Evolutionary conservation across 1,140 invertebrate species (phyloP), one percentile per base, ranked within the genome.

Genomic region (Sesamia nonagrioides): DNA sequence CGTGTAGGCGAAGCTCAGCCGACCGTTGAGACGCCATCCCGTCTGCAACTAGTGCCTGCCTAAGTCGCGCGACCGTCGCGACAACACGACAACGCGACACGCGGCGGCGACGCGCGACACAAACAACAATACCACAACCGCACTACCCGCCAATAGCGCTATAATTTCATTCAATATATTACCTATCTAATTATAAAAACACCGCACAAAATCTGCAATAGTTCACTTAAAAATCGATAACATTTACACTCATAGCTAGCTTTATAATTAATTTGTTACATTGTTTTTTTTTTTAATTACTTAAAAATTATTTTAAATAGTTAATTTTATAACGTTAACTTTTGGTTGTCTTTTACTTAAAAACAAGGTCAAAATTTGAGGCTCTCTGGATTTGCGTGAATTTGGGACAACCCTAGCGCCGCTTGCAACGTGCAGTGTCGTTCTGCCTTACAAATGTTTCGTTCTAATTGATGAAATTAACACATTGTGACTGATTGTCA

Each of bases 141-240:
- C 89, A 83, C 90, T 81, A 82, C 82, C 83, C 79, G 77, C 82
- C 86, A 81, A 83, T 86, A 89, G 88, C 86, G 89, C 91, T 91
- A 90, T 91, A 88, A 92, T 93, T 93, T 92, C 92, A 93, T 95
- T 94, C 92, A 95, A 94, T 94, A 94, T 93, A 95, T 95, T 94
- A 95, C 93, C 93, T 95, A 95, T 95, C 93, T 95, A 95, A 93
- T 92, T 93, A 93, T 93, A 94, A 95, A 95, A 95, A 95, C 91
- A 91, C 92, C 92, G 91, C 93, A 93, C 93, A 93, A 94, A 93
- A 94, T 91, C 88, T 93, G 89, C 92, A 92, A 92, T 91, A 88
- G 89, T 90, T 91, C 91, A 94, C 92, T 95, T 93, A 93, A 91
- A 92, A 94, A 93, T 92, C 90, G 86, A 92, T 94, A 95, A 95